Base-by-base conservation (phyloP, 2,888 invertebrate genomes). In the Oligia strigilis region DNA sequence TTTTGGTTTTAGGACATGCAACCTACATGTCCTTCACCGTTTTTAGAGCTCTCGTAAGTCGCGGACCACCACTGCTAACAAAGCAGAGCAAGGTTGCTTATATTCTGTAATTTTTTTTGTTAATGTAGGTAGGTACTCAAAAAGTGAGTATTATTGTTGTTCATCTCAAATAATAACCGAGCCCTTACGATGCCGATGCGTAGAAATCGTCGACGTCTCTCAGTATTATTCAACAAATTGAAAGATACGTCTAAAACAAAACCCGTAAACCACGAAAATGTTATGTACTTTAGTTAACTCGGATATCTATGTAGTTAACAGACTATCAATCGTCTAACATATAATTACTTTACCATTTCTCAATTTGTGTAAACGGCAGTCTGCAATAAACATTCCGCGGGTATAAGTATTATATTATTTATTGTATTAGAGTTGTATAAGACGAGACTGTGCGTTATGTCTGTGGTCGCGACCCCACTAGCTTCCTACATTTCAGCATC, bases 401-500 rank as follows among this genome's bases (percentile, higher is more conserved):
- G 67, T 62, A 52, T 72, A 60, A 46, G 14, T 81, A 40, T 60
- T 46, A 62, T 75, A 75, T 74, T 79, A 77, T 78, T 74, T 86
- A 72, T 77, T 72, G 29, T 82, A 86, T 86, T 85, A 76, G 40
- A 62, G 67, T 86, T 86, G 74, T 81, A 85, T 80, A 87, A 86
- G 78, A 65, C 17, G 52, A 72, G 49, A 13, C 64, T 29, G 60
- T 72, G 55, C 75, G 49, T 79, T 49, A 77, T 40, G 14, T n/a
- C 77, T 77, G 76, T 72, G 87, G 86, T 86, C 78, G 55, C 67
- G 85, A 87, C 76, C 85, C 43, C 67, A 46, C 65, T 13, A 64
- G 49, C 88, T 86, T 86, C 86, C 86, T 87, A 73, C 36, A 87
- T 84, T 87, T 85, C 87, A 84, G 84, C 58, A 87, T 67, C 52